These are phyloP conservation scores for Chaetops frenatus DNA, from an alignment of 2,113 vertebrate genomes.

Conservation along the genomic window DNA sequence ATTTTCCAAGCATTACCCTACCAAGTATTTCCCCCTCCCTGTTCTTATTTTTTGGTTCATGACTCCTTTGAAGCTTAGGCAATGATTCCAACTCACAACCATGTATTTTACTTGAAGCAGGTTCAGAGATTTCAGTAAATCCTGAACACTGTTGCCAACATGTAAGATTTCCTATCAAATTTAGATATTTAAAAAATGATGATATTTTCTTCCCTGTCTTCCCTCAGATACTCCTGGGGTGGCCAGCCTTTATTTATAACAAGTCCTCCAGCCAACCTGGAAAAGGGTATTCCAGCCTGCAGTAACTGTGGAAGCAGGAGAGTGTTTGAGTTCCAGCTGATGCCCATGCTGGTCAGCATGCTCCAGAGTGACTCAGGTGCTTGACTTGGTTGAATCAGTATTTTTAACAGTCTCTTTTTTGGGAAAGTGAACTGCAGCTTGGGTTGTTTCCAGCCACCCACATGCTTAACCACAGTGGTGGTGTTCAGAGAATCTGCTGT, in stretches of 20 bases:
- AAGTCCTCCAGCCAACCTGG: constrained; percentile 8
- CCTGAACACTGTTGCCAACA: not conserved
- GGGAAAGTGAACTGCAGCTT: not conserved
- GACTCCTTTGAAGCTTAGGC: not conserved
- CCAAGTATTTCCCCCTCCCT: not conserved
- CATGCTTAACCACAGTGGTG: not conserved
- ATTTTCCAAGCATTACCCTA: not conserved
- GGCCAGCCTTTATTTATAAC: constrained; percentile 79
- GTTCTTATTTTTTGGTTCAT: not conserved
- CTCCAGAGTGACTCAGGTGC: constrained; percentile 67
- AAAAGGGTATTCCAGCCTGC: constrained; percentile 63
- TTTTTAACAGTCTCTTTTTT: not conserved
- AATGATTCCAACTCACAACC: not conserved
- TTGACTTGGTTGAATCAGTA: not conserved
- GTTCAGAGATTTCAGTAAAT: not conserved
- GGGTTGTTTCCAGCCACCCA: not conserved
- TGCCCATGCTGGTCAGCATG: constrained; percentile 82
- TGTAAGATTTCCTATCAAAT: not conserved
- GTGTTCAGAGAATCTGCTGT: not conserved
- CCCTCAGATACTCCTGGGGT: constrained; percentile 76
- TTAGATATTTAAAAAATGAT: not conserved
- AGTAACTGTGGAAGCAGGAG: constrained; percentile 69
- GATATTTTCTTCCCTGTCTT: not conserved
- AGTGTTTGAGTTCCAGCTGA: constrained; percentile 84
- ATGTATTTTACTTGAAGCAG: not conserved